Percentiles rank a stretch among this genome's conserved stretches.
Evolutionary conservation across 2,888 invertebrate genomes (phyloP).

Genomic region (Tipula lateralis): DNA sequence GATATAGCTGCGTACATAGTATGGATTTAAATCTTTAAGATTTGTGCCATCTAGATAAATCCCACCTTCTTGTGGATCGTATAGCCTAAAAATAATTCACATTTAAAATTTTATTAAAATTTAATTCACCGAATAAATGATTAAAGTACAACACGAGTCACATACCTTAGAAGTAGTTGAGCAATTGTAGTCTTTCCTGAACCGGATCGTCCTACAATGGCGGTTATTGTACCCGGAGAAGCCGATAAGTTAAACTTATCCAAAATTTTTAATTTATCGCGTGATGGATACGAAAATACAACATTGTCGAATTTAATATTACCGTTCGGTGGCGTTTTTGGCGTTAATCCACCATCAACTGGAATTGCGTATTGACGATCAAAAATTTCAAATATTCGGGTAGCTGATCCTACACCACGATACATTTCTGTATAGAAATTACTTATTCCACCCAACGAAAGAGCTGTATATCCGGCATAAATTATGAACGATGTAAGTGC

Average conservation of each 20-base stretch:
- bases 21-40: slow-evolving; percentile 69
- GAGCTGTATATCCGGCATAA: slow-evolving; percentile 90
- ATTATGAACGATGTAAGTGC: slow-evolving; percentile 88
- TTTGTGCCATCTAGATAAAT: slow-evolving; percentile 73
- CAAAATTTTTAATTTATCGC: slow-evolving; percentile 57
- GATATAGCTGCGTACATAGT: slow-evolving; percentile 79
- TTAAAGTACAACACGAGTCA: neutral
- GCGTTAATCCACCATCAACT: slow-evolving; percentile 49
- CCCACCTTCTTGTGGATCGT: slow-evolving; percentile 71
- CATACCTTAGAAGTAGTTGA: slow-evolving; percentile 59
- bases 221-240: slow-evolving; percentile 66
- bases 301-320: slow-evolving; percentile 71
- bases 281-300: slow-evolving; percentile 65
- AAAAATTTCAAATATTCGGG: slow-evolving; percentile 82
- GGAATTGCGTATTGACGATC: slow-evolving; percentile 77
- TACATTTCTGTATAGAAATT: slow-evolving; percentile 92
- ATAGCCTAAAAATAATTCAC: slow-evolving; percentile 53
- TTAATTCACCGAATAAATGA: too few relatives aligned
- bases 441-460: slow-evolving; percentile 84
- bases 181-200: slow-evolving; percentile 94
- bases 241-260: slow-evolving; percentile 62
- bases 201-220: slow-evolving; percentile 84
- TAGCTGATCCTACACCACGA: slow-evolving; percentile 87
- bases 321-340: slow-evolving; percentile 48
- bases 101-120: too few relatives aligned